phyloP scores from a whole-genome alignment of 2,797 vertebrate genomes.

The Pseudochaenichthys georgianus region DNA sequence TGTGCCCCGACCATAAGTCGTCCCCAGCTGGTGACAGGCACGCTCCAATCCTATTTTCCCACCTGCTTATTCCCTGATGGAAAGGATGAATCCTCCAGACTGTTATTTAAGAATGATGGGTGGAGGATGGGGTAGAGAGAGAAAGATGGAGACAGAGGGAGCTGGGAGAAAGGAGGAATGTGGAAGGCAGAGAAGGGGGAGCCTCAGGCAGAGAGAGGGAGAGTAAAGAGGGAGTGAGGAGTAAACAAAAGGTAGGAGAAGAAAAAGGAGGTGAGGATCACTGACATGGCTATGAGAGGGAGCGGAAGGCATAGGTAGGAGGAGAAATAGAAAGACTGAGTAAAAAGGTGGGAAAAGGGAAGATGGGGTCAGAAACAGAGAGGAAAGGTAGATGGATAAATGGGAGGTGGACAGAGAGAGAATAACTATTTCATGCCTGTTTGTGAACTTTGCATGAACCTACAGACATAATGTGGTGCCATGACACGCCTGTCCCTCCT shows the following conservation, averaged over 20 bases:
- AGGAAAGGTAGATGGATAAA: conserved; percentile 38
- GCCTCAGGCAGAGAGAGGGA: no score
- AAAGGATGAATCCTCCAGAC: conserved; percentile 86
- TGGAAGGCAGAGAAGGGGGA: conserved; percentile 4
- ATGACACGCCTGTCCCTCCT: conserved; percentile 98
- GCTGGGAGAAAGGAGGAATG: neutral
- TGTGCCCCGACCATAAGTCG: conserved; percentile 67
- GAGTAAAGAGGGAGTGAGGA: conserved; percentile 8
- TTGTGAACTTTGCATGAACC: conserved; percentile 99
- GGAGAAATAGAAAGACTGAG: conserved; percentile 46
- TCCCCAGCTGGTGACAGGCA: conserved; percentile 81
- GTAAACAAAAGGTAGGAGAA: conserved; percentile 21
- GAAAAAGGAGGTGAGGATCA: conserved; percentile 1
- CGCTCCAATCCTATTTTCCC: conserved; percentile 84
- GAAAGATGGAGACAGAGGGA: conserved; percentile 1
- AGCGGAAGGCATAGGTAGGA: conserved; percentile 69
- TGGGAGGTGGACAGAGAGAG: conserved; percentile 60
- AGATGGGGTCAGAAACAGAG: conserved; percentile 41
- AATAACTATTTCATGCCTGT: conserved; percentile 92
- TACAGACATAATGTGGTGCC: conserved; percentile 96
- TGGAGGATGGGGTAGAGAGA: conserved; percentile 33
- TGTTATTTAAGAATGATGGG: conserved; percentile 88
- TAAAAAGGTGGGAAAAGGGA: conserved; percentile 49
- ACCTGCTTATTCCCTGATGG: conserved; percentile 85
- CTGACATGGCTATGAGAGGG: conserved; percentile 32